phyloP scores from a whole-genome alignment of 1,140 invertebrate species.

The Aethina tumida region DNA sequence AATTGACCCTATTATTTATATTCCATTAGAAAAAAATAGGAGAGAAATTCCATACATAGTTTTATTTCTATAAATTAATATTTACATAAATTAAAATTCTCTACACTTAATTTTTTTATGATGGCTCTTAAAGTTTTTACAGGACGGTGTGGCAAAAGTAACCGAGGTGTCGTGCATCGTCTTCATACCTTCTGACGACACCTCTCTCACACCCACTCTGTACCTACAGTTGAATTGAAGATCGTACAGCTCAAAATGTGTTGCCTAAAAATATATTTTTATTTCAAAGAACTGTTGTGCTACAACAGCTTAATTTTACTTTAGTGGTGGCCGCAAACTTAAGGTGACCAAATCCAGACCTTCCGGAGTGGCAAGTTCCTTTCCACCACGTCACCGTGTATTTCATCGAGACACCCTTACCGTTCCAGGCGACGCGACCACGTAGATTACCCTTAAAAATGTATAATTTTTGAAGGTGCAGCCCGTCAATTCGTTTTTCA shows the following conservation, averaged over 20 bases:
- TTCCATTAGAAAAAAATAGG: too few relatives aligned
- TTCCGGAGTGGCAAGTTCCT: constrained; percentile 13
- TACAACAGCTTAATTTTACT: constrained; percentile 14
- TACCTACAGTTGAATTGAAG: constrained; percentile 28
- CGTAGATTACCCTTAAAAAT: constrained; percentile 41
- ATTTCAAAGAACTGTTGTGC: neutral
- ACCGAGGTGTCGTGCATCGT: constrained; percentile 22
- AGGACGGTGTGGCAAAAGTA: constrained; percentile 27
- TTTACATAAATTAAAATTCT: neutral
- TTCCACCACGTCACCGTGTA: constrained; percentile 29
- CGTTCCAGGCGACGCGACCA: constrained; percentile 41
- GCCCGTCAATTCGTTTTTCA: constrained; percentile 32
- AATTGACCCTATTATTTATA: too few relatives aligned
- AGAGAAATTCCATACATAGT: too few relatives aligned
- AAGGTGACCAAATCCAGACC: constrained; percentile 14
- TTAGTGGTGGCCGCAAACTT: constrained; percentile 24
- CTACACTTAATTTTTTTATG: constrained; percentile 23
- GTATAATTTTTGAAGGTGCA: constrained; percentile 41
- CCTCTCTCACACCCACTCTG: constrained; percentile 22
- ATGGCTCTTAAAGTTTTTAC: constrained; percentile 16
- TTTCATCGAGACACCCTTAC: constrained; percentile 15
- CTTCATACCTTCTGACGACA: constrained; percentile 17
- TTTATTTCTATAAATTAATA: too few relatives aligned
- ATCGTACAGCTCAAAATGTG: constrained; percentile 26
- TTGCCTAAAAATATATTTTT: constrained; percentile 15